Evolutionary conservation across 2,888 invertebrate genomes (phyloP).

Genomic region (Drosophila ezoana): DNA sequence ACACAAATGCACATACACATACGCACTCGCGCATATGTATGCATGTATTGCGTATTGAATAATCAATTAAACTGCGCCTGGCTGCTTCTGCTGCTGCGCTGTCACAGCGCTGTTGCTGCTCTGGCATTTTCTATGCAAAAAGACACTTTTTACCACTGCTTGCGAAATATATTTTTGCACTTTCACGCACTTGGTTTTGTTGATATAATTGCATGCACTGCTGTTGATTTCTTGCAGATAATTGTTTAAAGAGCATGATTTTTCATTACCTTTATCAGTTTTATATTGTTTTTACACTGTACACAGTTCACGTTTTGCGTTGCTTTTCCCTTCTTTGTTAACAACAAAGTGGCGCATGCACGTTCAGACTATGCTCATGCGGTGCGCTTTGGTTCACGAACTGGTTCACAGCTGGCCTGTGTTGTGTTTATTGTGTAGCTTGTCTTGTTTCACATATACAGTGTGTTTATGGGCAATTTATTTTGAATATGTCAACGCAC

Average conservation of each 20-base stretch:
- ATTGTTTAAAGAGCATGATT: constrained; percentile 13
- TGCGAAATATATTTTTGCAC: constrained; percentile 47
- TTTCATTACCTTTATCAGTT: constrained; percentile 68
- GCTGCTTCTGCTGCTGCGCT: constrained; percentile 27
- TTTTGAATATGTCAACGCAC: background rate
- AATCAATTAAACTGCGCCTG: constrained; percentile 69
- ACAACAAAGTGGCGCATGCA: constrained; percentile 50
- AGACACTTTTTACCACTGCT: constrained; percentile 15
- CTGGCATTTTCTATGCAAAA: constrained; percentile 63
- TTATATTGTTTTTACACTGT: constrained; percentile 38
- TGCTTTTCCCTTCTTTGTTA: constrained; percentile 66
- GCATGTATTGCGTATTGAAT: constrained; percentile 72
- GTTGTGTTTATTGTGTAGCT: background rate
- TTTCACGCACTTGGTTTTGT: constrained; percentile 15
- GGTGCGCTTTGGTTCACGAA: constrained; percentile 21
- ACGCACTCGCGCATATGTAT: constrained; percentile 16
- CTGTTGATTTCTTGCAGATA: constrained; percentile 11
- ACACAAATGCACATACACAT: constrained; percentile 24
- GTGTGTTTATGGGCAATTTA: background rate
- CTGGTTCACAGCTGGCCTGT: constrained; percentile 41
- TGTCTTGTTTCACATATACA: background rate
- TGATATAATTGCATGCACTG: constrained; percentile 14
- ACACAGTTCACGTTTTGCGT: constrained; percentile 64
- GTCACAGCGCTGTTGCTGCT: constrained; percentile 34
- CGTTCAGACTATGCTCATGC: constrained; percentile 46